Evolutionary conservation across 1,140 invertebrate genomes (phyloP).

Genomic region (Mercenaria mercenaria): DNA sequence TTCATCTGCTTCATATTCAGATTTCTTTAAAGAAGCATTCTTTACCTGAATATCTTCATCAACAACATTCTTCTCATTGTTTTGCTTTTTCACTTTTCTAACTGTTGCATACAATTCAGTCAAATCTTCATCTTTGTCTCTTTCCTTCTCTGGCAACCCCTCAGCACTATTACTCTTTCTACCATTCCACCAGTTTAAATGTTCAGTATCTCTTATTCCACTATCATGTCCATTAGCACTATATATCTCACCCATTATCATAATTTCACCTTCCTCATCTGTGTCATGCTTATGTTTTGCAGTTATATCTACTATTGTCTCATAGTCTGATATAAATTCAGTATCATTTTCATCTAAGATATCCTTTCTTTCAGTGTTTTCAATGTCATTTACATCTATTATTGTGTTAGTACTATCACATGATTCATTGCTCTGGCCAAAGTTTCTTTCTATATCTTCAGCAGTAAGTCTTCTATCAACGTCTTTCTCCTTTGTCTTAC

Average conservation of each 20-base stretch:
- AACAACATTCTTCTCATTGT: background rate
- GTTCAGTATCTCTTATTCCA: background rate
- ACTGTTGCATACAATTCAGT: conserved; percentile 69
- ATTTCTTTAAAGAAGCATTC: background rate
- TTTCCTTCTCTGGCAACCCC: background rate
- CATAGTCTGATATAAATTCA: background rate
- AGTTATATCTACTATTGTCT: background rate
- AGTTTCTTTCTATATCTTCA: conserved; percentile 2
- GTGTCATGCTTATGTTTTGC: background rate
- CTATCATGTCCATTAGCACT: conserved; percentile 10
- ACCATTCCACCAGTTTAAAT: background rate
- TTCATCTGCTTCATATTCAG: background rate
- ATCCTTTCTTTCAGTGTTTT: background rate
- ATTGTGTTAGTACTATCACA: background rate
- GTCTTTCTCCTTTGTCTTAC: background rate
- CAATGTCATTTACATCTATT: background rate
- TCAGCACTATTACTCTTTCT: conserved; percentile 36
- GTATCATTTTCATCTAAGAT: background rate
- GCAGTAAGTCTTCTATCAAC: conserved; percentile 23
- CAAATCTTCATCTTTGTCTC: conserved; percentile 44
- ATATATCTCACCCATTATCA: conserved; percentile 13
- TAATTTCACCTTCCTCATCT: background rate
- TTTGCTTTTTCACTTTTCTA: conserved; percentile 59
- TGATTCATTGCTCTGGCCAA: background rate
- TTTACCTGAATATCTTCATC: background rate